These are phyloP conservation scores for Cistogaster globosa DNA, from an alignment of 2,888 invertebrate species.

Conservation along the genomic window DNA sequence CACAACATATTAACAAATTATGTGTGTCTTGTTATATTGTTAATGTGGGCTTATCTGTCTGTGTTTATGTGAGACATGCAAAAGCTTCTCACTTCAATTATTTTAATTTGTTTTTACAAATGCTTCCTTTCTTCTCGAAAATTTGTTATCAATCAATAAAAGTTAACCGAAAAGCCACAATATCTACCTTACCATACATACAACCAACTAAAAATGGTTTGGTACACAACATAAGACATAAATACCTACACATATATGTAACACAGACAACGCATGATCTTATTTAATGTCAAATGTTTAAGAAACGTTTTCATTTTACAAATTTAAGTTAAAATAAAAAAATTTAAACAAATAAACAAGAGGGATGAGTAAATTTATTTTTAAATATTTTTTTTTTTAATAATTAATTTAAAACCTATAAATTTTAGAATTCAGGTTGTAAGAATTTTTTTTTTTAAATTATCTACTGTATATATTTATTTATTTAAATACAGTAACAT, in stretches of 20 bases:
- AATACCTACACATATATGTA: constrained; percentile 20
- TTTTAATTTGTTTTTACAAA: no score
- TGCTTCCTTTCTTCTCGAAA: background rate
- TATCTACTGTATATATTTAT: background rate
- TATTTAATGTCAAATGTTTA: constrained; percentile 13
- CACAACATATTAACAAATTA: no score
- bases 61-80: no score
- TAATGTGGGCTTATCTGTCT: no score
- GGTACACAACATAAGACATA: constrained; percentile 39
- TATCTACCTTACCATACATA: background rate
- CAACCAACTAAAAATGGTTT: background rate
- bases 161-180: constrained; percentile 50
- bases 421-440: no score
- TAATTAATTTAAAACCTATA: no score
- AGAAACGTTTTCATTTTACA: constrained; percentile 38
- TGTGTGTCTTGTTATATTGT: no score
- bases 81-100: no score
- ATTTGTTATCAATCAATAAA: constrained; percentile 59
- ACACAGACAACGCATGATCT: constrained; percentile 43
- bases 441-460: no score
- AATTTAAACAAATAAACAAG: background rate
- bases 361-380: no score
- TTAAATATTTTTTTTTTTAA: no score
- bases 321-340: constrained; percentile 16
- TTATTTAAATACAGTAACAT: background rate